These are phyloP conservation scores for Acestrorhynchus altus DNA, from an alignment of 2,797 vertebrate species.

Conservation along the genomic window DNA sequence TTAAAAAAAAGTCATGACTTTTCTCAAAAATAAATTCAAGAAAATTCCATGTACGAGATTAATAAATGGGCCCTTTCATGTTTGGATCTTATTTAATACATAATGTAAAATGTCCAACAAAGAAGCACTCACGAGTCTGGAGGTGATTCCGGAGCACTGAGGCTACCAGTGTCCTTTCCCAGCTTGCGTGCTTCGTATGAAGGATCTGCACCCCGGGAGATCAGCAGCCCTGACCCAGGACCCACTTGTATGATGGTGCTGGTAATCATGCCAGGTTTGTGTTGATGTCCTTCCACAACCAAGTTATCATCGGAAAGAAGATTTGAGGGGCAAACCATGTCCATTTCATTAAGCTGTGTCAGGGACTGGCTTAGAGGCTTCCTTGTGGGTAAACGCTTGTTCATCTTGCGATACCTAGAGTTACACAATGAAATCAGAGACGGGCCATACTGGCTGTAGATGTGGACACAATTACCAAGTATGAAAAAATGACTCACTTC, in stretches of 20 bases:
- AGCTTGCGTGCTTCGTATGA: slow-evolving; percentile 87
- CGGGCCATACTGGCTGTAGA: neutral
- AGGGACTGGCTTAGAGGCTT: slow-evolving; percentile 85
- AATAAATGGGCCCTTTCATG: too few species aligned
- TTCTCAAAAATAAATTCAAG: too few species aligned
- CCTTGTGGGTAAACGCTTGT: slow-evolving; percentile 90
- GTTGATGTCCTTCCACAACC: slow-evolving; percentile 80
- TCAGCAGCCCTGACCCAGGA: slow-evolving; percentile 80
- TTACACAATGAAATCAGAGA: slow-evolving; percentile 58
- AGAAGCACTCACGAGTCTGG: slow-evolving; percentile 86
- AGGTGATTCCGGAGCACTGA: slow-evolving; percentile 93
- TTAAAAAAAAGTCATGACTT: too few species aligned
- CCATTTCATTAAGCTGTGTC: slow-evolving; percentile 85
- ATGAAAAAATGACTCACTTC: slow-evolving; percentile 82
- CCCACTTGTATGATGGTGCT: slow-evolving; percentile 85
- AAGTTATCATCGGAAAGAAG: slow-evolving; percentile 88
- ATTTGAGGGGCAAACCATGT: slow-evolving; percentile 79
- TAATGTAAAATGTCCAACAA: neutral
- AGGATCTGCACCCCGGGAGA: slow-evolving; percentile 89
- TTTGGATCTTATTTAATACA: too few species aligned
- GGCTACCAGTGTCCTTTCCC: slow-evolving; percentile 87
- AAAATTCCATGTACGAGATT: too few species aligned
- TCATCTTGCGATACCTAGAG: slow-evolving; percentile 96
- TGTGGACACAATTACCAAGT: slow-evolving; percentile 71
- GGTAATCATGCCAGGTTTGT: slow-evolving; percentile 88